These are phyloP conservation scores for Eclectus roratus DNA, from an alignment of 2,113 vertebrate species.

Conservation along the genomic window DNA sequence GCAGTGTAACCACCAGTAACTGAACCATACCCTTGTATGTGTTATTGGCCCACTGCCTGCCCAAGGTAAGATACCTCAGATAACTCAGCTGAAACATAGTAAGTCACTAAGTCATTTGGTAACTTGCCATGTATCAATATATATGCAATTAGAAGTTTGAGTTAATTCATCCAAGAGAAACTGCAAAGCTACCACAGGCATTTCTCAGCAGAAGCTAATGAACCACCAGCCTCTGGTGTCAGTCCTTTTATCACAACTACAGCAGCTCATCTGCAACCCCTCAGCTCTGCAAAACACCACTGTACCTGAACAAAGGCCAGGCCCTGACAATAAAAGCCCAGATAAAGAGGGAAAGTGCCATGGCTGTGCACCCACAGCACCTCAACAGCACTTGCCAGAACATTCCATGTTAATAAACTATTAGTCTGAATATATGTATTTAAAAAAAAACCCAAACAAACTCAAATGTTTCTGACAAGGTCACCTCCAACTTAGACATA, in stretches of 20 bases:
- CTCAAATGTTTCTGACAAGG: background rate
- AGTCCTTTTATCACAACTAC: background rate
- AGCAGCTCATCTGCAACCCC: background rate
- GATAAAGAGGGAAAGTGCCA: background rate
- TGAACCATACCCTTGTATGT: accelerated
- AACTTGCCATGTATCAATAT: background rate
- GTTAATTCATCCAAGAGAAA: background rate
- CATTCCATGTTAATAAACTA: background rate
- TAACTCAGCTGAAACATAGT: background rate
- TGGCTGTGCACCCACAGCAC: background rate
- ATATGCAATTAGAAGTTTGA: background rate
- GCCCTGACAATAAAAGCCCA: background rate
- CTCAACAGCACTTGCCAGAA: background rate
- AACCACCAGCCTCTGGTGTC: background rate
- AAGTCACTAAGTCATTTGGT: background rate
- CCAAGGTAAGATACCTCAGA: background rate
- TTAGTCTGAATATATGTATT: background rate
- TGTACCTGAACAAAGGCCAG: background rate
- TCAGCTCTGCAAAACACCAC: background rate
- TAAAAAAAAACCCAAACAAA: background rate
- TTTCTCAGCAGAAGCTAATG: background rate
- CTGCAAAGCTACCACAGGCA: background rate
- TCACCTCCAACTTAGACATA: background rate
- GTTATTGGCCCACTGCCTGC: background rate
- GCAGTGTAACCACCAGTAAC: background rate